Evolutionary conservation across 2,797 vertebrate genomes (phyloP), one percentile per base, ranked within the genome.

Genomic region (Astyanax mexicanus): DNA sequence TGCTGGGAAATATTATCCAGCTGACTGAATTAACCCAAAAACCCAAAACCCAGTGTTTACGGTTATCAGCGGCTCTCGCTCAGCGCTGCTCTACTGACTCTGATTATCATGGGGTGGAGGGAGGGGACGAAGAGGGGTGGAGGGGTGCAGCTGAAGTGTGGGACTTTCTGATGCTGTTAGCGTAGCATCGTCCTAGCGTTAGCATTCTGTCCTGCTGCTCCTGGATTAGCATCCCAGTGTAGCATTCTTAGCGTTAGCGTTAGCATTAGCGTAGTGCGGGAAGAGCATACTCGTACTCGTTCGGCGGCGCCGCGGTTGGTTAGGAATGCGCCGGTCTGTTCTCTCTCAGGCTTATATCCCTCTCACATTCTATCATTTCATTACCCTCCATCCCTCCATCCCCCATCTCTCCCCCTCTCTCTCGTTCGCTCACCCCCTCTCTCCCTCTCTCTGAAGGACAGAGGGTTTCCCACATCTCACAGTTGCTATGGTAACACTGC

Each of bases 401-500:
- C 60, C 44, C 69, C 60, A 10, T 72, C 68, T 73, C 58, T 11
- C 38, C 25, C 49, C 37, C 42, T 54, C 74, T 52, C 60, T 13
- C 32, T 49, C 25, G 65, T 74, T 11, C 32, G 25, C 49, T 29
- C 42, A 51, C 71, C 60, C 67, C 8, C 35, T 37, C 52, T 19
- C 58, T 11, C 44, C 52, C 78, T 58, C 55, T n/a, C 38, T 42
- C 25, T 81, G 92, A 93, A 94, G 93, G 92, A 94, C 92, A 87
- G 92, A 91, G 92, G 91, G 93, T 93, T 94, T 93, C 93, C 92
- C 92, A 94, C 92, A 93, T 93, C 91, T 93, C 90, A 90, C 88
- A 82, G 92, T 93, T 92, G 88, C 92, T 91, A 94, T 93, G 91
- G 93, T 87, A 92, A 94, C 91, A 90, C 92, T 86, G 92, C 92